Conservation (phyloP, 2,888 invertebrate species). For the Chrysodeixis includens region DNA sequence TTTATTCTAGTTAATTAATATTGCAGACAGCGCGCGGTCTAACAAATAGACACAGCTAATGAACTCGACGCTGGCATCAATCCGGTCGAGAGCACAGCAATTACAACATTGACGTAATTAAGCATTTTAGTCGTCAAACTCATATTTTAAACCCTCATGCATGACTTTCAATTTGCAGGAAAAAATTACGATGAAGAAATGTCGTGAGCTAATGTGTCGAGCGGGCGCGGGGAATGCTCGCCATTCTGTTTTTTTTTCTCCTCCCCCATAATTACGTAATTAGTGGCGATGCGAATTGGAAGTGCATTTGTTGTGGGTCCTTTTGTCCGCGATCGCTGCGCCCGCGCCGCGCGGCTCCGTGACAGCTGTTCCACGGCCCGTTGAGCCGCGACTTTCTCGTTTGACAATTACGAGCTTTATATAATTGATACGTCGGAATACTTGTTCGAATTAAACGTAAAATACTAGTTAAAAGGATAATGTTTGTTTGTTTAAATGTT, state of each 20-base stretch:
- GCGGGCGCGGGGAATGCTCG: slow-evolving; percentile 80
- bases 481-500: slow-evolving; percentile 20
- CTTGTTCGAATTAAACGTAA: slow-evolving; percentile 22
- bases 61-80: slow-evolving; percentile 48
- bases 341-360: slow-evolving; percentile 70
- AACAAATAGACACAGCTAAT: slow-evolving; percentile 37
- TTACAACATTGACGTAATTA: slow-evolving; percentile 59
- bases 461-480: slow-evolving; percentile 24
- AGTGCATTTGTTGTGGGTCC: slow-evolving; percentile 83
- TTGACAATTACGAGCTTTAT: slow-evolving; percentile 62
- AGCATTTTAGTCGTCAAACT: slow-evolving; percentile 62
- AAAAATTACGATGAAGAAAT: slow-evolving; percentile 75
- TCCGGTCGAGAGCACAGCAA: slow-evolving; percentile 42
- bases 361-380: slow-evolving; percentile 82
- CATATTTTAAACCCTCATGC: slow-evolving; percentile 68
- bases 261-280: slow-evolving; percentile 88
- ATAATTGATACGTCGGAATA: slow-evolving; percentile 49
- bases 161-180: slow-evolving; percentile 81
- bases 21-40: slow-evolving; percentile 19
- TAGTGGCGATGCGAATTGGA: slow-evolving; percentile 86
- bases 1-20: slow-evolving; percentile 21
- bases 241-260: slow-evolving; percentile 79
- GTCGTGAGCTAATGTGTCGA: slow-evolving; percentile 85
- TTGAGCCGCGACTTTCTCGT: slow-evolving; percentile 72
- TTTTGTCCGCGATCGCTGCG: slow-evolving; percentile 82